phyloP scores from a whole-genome alignment of 2,888 invertebrate species.

The Laspeyria flexula region DNA sequence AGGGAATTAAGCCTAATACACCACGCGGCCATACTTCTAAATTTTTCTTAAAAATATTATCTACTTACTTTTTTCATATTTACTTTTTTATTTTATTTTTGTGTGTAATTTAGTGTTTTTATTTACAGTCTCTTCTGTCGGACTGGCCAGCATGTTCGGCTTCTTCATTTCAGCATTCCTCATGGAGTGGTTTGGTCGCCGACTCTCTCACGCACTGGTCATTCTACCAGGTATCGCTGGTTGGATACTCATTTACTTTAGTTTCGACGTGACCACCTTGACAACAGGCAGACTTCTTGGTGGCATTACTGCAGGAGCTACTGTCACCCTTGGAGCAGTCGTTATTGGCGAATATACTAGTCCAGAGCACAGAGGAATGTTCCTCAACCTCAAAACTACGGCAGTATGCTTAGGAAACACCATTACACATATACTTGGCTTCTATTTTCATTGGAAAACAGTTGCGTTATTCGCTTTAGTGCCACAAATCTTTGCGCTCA shows the following conservation, averaged over 20 bases:
- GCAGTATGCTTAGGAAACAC: slow-evolving; percentile 53
- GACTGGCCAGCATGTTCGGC: slow-evolving; percentile 23
- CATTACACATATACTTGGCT: slow-evolving; percentile 49
- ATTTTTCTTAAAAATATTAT: too few relatives aligned
- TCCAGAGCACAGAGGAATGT: slow-evolving; percentile 59
- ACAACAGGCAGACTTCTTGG: slow-evolving; percentile 50
- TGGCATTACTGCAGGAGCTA: slow-evolving; percentile 50
- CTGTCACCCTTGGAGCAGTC: slow-evolving; percentile 52
- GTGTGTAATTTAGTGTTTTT: too few relatives aligned
- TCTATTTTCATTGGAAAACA: slow-evolving; percentile 53
- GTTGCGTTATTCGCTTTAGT: slow-evolving; percentile 41
- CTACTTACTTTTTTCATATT: too few relatives aligned
- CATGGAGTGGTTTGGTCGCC: slow-evolving; percentile 51
- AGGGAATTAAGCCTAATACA: too few relatives aligned
- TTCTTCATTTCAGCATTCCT: slow-evolving; percentile 46
- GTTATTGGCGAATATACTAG: slow-evolving; percentile 62
- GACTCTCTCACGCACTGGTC: slow-evolving; percentile 37
- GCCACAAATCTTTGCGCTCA: slow-evolving; percentile 25
- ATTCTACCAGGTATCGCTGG: slow-evolving; percentile 44
- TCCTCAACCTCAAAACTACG: slow-evolving; percentile 60
- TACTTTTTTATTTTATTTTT: too few relatives aligned
- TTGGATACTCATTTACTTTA: slow-evolving; percentile 54
- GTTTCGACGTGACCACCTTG: slow-evolving; percentile 42
- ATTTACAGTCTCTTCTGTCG: too few relatives aligned
- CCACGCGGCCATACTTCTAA: too few relatives aligned